Base-by-base conservation (phyloP, 2,888 invertebrate species). In the Meteorus colon region DNA sequence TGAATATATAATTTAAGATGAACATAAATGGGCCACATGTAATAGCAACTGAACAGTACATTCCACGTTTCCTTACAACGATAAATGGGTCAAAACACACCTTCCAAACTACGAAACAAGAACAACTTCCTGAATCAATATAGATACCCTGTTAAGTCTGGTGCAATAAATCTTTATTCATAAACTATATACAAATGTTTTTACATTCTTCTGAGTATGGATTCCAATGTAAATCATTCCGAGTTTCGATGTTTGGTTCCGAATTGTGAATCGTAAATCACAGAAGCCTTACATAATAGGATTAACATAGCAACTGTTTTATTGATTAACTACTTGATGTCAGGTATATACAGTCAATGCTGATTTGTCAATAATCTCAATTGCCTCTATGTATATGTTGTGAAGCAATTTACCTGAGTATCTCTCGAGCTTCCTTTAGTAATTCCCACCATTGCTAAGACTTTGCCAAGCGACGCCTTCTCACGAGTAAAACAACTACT, bases 341-440 rank as follows among this genome's bases (percentile, higher is more conserved):
- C 55, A 73, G 51, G 55, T 73, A 27, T 34, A 55, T 29, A 73
- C 37, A 73, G 6, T 29, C 19, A 37, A 55, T 27, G 29, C 63
- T 65, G 73, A 73, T 73, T 73, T 65, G 73, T 73, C 73, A 73
- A 73, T 73, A 73, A 73, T 73, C 65, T 63, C 27, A 63, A 19
- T 19, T 55, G 71, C 12, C 45, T 63, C 2, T 55, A 19, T n/a
- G n/a, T 55, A 19, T 10, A 55, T 71, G 37, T 48, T 63, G 29
- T 62, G 41, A 63, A 29, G 71, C 62, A 63, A 72, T 73, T 73
- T 73, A 55, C 31, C 45, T 55, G 45, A 74, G 74, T 60, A 62
- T 60, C 60, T 63, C 45, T 41, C 14, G 41, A 68, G 29, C 51
- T 60, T 74, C 67, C 67, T 60, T 65, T 73, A 73, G 73, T 55